Evolutionary conservation across 2,113 vertebrate genomes (phyloP).

Genomic region (Acinonyx jubatus): DNA sequence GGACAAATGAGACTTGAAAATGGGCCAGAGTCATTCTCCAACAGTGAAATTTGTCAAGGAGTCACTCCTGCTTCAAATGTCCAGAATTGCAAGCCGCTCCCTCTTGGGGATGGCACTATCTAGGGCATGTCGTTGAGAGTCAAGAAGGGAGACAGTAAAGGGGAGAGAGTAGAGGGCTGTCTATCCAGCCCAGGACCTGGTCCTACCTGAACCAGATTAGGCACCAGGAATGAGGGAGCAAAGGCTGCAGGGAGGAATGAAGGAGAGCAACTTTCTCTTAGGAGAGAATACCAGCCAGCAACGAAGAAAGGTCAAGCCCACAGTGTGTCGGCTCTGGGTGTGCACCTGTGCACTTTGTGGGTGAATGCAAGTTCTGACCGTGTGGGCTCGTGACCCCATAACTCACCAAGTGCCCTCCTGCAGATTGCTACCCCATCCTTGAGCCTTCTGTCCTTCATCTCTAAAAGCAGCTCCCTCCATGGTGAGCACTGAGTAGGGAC

Average conservation of each 20-base stretch:
- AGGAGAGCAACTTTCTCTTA: background rate
- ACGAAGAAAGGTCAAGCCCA: fast-evolving
- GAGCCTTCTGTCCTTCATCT: background rate
- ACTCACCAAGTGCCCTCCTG: background rate
- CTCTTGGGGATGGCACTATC: background rate
- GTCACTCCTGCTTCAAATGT: background rate
- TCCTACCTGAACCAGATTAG: fast-evolving
- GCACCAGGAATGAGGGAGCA: background rate
- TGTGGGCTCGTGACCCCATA: background rate
- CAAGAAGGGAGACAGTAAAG: background rate
- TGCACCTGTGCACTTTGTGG: fast-evolving
- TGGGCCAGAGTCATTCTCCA: background rate
- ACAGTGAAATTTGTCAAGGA: background rate
- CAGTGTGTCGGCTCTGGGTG: background rate
- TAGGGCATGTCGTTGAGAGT: background rate
- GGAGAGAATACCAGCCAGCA: fast-evolving
- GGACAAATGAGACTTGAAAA: background rate
- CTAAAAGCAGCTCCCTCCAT: background rate
- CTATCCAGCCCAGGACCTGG: background rate
- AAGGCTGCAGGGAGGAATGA: background rate
- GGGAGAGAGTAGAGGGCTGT: background rate
- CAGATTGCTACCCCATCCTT: background rate
- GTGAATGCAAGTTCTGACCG: fast-evolving
- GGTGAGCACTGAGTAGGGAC: background rate
- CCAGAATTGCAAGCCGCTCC: background rate